A percentile compares a stretch with the other conserved stretches of the same genome.
phyloP scores from a whole-genome alignment of 2,113 vertebrate genomes.

The Lepus timidus region DNA sequence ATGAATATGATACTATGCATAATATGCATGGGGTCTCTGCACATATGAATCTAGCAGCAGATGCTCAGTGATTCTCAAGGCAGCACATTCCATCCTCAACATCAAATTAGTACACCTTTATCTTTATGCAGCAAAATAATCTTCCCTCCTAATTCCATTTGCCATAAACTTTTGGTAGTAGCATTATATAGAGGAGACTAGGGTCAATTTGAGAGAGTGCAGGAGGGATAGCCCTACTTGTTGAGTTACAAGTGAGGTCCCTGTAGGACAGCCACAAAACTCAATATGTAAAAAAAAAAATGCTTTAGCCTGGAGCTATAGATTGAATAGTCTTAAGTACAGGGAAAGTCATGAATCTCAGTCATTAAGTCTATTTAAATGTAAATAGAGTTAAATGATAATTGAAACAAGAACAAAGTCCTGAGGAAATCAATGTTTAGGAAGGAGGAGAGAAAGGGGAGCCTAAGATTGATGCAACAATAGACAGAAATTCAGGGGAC shows the following conservation, averaged over 20 bases:
- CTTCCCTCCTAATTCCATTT: too few relatives aligned
- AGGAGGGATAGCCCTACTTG: background rate
- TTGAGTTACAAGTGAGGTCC: background rate
- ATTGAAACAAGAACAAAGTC: background rate
- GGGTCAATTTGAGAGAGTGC: background rate
- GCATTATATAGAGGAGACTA: background rate
- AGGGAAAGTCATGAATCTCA: constrained; percentile 5
- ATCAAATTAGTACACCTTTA: too few relatives aligned
- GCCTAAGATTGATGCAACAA: background rate
- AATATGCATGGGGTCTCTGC: too few relatives aligned
- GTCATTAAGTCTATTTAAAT: constrained; percentile 4
- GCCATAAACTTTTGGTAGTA: too few relatives aligned
- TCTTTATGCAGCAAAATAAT: too few relatives aligned
- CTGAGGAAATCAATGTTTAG: background rate
- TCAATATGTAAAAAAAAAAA: background rate
- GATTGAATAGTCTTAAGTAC: background rate
- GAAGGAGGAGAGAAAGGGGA: background rate
- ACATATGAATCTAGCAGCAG: too few relatives aligned
- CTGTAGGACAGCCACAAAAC: background rate
- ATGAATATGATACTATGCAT: too few relatives aligned
- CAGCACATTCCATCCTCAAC: too few relatives aligned
- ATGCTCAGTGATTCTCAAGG: too few relatives aligned
- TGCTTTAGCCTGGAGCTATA: background rate
- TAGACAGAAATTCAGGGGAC: background rate
- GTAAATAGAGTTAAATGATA: background rate